Percentiles rank a stretch among this genome's conserved stretches.
Evolutionary conservation across 2,113 vertebrate species (phyloP).

Genomic region (Salvator merianae): DNA sequence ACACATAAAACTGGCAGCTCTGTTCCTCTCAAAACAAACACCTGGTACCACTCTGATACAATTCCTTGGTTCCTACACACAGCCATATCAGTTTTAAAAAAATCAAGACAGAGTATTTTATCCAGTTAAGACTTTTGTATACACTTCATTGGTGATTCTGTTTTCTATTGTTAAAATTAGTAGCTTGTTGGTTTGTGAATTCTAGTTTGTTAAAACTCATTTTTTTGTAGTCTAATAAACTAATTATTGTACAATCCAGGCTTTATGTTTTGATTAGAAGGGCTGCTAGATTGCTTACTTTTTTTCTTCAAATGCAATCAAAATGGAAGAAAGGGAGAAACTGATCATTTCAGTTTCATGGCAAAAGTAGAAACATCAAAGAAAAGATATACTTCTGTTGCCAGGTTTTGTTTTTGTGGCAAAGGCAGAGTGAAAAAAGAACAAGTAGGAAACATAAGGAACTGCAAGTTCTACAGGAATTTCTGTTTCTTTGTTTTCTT

Average conservation of each 20-base stretch:
- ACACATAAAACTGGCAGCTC: neutral
- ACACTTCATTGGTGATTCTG: neutral
- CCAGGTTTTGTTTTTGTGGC: neutral
- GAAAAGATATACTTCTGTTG: neutral
- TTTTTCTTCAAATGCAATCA: neutral
- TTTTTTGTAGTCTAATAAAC: neutral
- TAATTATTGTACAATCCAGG: neutral
- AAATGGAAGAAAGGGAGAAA: neutral
- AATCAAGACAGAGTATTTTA: neutral
- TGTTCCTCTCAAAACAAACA: neutral
- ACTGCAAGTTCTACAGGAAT: too few relatives aligned
- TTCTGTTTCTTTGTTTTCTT: too few relatives aligned
- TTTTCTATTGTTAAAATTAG: neutral
- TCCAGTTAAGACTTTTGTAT: neutral
- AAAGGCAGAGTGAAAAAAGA: too few relatives aligned
- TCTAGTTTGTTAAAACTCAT: neutral
- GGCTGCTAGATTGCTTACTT: neutral
- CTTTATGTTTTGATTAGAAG: neutral
- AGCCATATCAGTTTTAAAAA: neutral
- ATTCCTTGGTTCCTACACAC: neutral
- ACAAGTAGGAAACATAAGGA: too few relatives aligned
- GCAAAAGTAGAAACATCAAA: neutral
- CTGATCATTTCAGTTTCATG: neutral
- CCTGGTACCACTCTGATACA: neutral
- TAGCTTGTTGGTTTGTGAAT: slow-evolving; percentile 8